Conservation (phyloP, 35 echinoderm and acorn worm species). For the Lytechinus variegatus region DNA sequence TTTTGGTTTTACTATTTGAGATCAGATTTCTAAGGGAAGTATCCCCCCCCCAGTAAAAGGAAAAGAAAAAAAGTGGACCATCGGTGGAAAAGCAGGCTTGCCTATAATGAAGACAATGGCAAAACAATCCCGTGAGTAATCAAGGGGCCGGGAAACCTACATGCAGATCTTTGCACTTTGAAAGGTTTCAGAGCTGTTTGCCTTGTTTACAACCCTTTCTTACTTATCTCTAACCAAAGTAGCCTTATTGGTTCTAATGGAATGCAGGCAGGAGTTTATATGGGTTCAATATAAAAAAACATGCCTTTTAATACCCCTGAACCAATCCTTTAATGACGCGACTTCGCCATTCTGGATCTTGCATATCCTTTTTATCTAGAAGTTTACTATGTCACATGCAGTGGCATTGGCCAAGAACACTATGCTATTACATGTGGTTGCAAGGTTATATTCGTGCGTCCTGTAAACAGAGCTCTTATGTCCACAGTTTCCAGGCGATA, state of each 20-base stretch:
- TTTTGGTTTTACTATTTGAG: no score
- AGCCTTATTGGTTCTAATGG: not conserved
- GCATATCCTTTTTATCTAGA: not conserved
- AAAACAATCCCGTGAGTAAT: no score
- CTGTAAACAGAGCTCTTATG: not conserved
- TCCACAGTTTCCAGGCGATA: not conserved
- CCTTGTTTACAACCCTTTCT: not conserved
- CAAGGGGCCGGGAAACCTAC: no score
- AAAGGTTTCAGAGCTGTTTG: not conserved
- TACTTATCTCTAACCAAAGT: not conserved
- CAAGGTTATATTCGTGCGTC: not conserved
- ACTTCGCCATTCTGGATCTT: not conserved
- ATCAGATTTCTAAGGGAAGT: no score
- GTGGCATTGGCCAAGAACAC: not conserved
- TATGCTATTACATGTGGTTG: not conserved
- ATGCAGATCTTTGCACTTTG: not conserved
- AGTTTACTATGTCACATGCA: not conserved
- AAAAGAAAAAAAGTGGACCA: no score
- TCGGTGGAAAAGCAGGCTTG: no score
- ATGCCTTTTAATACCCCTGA: not conserved
- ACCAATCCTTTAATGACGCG: not conserved
- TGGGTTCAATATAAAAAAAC: not conserved
- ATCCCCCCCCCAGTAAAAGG: no score
- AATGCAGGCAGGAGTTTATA: not conserved
- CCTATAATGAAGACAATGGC: no score